Evolutionary conservation across 2,888 invertebrate species (phyloP).

Genomic region (Drosophila barbarae): DNA sequence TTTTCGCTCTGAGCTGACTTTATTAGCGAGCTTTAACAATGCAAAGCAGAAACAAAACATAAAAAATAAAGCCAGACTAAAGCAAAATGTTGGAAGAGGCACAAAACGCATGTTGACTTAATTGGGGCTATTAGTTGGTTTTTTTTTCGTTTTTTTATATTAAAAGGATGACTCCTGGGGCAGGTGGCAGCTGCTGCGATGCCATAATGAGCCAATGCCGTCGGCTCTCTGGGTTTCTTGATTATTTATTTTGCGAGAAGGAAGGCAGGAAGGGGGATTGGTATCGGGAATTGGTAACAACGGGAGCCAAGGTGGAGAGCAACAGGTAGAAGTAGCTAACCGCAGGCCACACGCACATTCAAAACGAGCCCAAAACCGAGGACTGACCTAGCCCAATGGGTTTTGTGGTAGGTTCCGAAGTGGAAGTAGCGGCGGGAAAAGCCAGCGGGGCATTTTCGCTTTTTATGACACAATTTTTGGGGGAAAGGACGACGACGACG

Average conservation of each 20-base stretch:
- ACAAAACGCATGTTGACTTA: conserved; percentile 64
- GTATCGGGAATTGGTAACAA: conserved; percentile 6
- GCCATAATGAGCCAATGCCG: conserved; percentile 55
- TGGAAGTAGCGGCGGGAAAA: conserved; percentile 1
- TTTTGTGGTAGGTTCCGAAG: conserved; percentile 67
- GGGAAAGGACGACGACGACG: background rate
- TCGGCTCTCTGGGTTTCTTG: conserved; percentile 32
- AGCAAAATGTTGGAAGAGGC: conserved; percentile 18
- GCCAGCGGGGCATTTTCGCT: conserved; percentile 47
- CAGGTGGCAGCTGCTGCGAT: conserved; percentile 60
- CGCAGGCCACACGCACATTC: conserved; percentile 62
- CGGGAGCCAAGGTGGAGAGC: conserved; percentile 38
- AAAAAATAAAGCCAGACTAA: background rate
- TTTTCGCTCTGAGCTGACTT: conserved; percentile 41
- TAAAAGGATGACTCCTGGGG: conserved; percentile 37
- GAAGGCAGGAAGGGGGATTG: background rate
- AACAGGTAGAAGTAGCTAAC: conserved; percentile 62
- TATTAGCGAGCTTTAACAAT: conserved; percentile 60
- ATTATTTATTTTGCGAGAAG: conserved; percentile 7
- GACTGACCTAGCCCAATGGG: conserved; percentile 73
- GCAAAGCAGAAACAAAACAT: conserved; percentile 9
- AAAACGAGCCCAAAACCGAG: conserved; percentile 32
- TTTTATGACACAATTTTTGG: conserved; percentile 69
- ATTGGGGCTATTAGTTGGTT: conserved; percentile 66
- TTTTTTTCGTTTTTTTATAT: conserved; percentile 25